Conservation (phyloP, 35 echinoderm and acorn worm genomes). For the Apostichopus japonicus region DNA sequence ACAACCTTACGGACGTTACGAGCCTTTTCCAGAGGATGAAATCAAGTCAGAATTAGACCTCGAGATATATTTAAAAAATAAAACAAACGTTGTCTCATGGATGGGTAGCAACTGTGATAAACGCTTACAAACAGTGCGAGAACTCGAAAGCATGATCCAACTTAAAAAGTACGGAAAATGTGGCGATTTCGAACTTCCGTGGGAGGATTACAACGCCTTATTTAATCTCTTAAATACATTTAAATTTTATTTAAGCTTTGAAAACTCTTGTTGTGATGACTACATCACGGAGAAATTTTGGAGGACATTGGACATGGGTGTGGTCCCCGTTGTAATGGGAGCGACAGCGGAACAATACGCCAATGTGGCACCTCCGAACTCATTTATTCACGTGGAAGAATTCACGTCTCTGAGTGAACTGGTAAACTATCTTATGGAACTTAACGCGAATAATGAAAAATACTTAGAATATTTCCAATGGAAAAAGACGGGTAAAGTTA, state of each 20-base stretch:
- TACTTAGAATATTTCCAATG: slow-evolving; percentile 53
- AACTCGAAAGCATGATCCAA: slow-evolving; percentile 6
- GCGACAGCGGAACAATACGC: background rate
- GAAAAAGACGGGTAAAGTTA: slow-evolving; percentile 27
- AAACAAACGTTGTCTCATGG: slow-evolving; percentile 55
- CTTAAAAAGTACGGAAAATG: slow-evolving; percentile 64
- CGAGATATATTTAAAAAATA: background rate
- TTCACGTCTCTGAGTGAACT: slow-evolving; percentile 33
- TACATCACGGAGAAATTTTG: slow-evolving; percentile 63
- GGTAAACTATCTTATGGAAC: background rate
- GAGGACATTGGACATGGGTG: background rate
- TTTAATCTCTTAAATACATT: background rate
- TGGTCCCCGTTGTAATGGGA: slow-evolving; percentile 35
- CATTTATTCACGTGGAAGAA: slow-evolving; percentile 47
- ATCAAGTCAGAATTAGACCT: background rate
- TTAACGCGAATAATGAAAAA: background rate
- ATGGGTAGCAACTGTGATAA: slow-evolving; percentile 61
- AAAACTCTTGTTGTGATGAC: slow-evolving; percentile 45
- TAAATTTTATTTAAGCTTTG: slow-evolving; percentile 40
- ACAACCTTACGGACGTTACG: slow-evolving; percentile 33
- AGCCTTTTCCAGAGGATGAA: background rate
- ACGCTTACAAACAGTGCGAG: slow-evolving; percentile 39
- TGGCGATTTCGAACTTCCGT: slow-evolving; percentile 37
- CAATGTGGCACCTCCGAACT: slow-evolving; percentile 8
- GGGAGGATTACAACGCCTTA: slow-evolving; percentile 6